A percentile compares a stretch with the other conserved stretches of the same genome.
These are phyloP conservation scores for Lasioglossum calceatum DNA, from an alignment of 2,888 invertebrate species.

Conservation along the genomic window DNA sequence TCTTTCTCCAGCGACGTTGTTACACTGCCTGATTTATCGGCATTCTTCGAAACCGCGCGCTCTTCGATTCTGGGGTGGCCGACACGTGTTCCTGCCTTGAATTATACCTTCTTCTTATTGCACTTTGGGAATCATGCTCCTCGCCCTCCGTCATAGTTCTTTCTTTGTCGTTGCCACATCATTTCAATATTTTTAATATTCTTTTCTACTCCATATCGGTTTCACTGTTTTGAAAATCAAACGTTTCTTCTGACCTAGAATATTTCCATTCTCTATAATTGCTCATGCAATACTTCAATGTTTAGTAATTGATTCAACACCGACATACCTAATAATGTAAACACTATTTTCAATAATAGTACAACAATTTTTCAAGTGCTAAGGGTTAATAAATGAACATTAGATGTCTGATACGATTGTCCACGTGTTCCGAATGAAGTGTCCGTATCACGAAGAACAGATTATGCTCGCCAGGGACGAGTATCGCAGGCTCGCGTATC, in stretches of 20 bases:
- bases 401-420: neutral
- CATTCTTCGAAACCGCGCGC: constrained; percentile 85
- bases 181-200: neutral
- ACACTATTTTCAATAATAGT: too few species aligned
- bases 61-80: constrained; percentile 34
- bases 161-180: neutral
- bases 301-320: too few species aligned
- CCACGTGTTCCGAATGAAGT: neutral
- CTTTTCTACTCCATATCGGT: too few species aligned
- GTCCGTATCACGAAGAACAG: neutral
- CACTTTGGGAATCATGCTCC: constrained; percentile 7
- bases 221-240: too few species aligned
- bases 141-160: neutral
- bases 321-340: too few species aligned
- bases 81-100: constrained; percentile 42
- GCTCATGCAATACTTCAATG: too few species aligned
- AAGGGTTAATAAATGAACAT: too few species aligned
- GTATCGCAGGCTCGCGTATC: constrained; percentile 8
- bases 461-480: neutral
- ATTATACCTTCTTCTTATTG: constrained; percentile 14
- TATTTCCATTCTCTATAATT: too few species aligned
- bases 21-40: constrained; percentile 86
- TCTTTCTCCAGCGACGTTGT: constrained; percentile 59
- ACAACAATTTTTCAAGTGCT: too few species aligned
- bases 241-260: too few species aligned